Percentiles rank a stretch among this genome's conserved stretches.
These are phyloP conservation scores for Neostethus bicornis DNA, from an alignment of 2,797 vertebrate genomes.

Conservation along the genomic window DNA sequence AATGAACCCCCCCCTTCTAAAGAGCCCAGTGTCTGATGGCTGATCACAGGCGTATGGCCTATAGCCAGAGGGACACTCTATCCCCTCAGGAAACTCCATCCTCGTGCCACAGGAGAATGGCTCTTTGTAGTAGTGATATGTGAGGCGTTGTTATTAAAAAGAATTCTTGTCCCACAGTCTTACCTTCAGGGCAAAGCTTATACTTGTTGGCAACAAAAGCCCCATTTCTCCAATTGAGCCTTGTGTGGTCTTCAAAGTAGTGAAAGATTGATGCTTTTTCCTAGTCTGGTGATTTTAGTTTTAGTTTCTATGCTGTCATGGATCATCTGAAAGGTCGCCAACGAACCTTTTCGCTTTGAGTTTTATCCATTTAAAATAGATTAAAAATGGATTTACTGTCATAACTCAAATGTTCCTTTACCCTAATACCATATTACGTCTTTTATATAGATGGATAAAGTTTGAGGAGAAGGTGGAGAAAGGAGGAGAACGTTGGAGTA, in stretches of 20 bases:
- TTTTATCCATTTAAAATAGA: too few relatives aligned
- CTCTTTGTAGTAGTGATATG: slow-evolving; percentile 67
- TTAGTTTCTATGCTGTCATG: slow-evolving; percentile 5
- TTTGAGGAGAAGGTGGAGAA: slow-evolving; percentile 98
- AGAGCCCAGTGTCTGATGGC: slow-evolving; percentile 18
- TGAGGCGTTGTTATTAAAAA: slow-evolving; percentile 56
- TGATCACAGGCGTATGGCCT: slow-evolving; percentile 44
- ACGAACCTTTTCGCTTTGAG: too few relatives aligned
- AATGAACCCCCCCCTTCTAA: slow-evolving; percentile 28
- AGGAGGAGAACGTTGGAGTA: slow-evolving; percentile 97
- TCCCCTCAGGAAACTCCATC: slow-evolving; percentile 73
- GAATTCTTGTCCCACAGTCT: slow-evolving; percentile 41
- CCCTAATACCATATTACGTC: background rate
- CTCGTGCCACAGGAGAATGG: slow-evolving; percentile 56
- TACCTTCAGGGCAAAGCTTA: slow-evolving; percentile 21
- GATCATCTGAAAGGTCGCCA: too few relatives aligned
- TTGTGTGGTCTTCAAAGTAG: slow-evolving; percentile 11
- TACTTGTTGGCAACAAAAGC: slow-evolving; percentile 9
- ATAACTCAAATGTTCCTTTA: background rate
- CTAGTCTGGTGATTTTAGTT: slow-evolving; percentile 26
- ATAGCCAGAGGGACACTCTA: slow-evolving; percentile 63
- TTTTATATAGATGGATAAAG: slow-evolving; percentile 90
- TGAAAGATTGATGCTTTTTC: slow-evolving; percentile 6
- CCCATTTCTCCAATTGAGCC: slow-evolving; percentile 7
- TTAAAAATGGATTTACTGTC: too few relatives aligned